phyloP scores from a whole-genome alignment of 2,888 invertebrate genomes.

The Sarcophaga rosellei region DNA sequence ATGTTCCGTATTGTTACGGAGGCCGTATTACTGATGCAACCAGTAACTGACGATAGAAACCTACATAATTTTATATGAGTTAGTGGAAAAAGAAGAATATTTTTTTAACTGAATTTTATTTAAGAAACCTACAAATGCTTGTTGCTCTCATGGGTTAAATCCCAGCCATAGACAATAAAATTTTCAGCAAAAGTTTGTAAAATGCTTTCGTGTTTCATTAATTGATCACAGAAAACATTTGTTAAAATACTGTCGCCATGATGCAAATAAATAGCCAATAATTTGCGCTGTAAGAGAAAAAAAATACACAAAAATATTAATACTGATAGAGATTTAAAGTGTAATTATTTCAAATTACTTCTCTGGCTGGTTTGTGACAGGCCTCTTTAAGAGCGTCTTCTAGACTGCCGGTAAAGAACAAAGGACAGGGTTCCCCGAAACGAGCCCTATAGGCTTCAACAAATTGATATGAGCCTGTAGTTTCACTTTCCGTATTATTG shows the following conservation, averaged over 20 bases:
- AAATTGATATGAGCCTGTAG: constrained; percentile 92
- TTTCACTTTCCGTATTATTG: constrained; percentile 92
- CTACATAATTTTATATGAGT: constrained; percentile 79
- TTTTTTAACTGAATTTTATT: constrained; percentile 67
- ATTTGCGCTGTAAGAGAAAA: constrained; percentile 87
- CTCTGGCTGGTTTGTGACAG: constrained; percentile 93
- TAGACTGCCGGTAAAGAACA: constrained; percentile 94
- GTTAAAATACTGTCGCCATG: constrained; percentile 97
- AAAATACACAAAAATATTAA: constrained; percentile 1
- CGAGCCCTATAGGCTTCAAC: constrained; percentile 91
- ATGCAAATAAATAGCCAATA: constrained; percentile 97
- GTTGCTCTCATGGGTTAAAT: constrained; percentile 94
- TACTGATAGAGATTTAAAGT: neutral
- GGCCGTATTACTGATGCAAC: constrained; percentile 90
- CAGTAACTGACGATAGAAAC: constrained; percentile 88
- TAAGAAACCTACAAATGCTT: constrained; percentile 85
- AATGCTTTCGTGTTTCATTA: constrained; percentile 95
- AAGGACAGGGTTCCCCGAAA: constrained; percentile 90
- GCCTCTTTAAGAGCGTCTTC: constrained; percentile 96
- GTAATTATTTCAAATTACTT: constrained; percentile 83
- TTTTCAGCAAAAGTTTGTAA: constrained; percentile 93
- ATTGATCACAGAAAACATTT: constrained; percentile 98
- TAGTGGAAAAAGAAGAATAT: neutral
- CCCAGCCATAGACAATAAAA: constrained; percentile 98
- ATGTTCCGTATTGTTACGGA: constrained; percentile 92